These are phyloP conservation scores for Virgularia gustaviana DNA, from an alignment of 92 coral and sea anemone species.

Conservation along the genomic window DNA sequence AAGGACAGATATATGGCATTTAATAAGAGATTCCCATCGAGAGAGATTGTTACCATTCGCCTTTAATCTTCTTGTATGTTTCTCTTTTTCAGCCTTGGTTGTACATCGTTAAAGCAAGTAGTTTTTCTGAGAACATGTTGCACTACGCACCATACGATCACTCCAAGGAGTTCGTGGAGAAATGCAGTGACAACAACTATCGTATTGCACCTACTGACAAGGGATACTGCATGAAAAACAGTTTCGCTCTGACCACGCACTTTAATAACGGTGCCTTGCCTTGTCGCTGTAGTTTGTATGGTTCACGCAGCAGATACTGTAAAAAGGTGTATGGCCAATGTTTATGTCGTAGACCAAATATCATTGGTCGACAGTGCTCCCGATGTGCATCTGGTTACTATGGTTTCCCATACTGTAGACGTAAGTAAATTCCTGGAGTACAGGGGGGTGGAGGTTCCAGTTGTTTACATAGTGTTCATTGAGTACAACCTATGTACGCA, in stretches of 20 bases:
- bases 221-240: slow-evolving; percentile 55
- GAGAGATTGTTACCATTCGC: too few relatives aligned
- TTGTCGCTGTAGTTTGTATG: slow-evolving; percentile 68
- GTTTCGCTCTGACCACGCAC: slow-evolving; percentile 69
- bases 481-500: too few relatives aligned
- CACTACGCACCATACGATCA: slow-evolving; percentile 58
- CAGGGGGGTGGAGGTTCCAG: too few relatives aligned
- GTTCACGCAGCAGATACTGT: slow-evolving; percentile 65
- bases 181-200: slow-evolving; percentile 71
- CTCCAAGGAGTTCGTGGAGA: slow-evolving; percentile 57
- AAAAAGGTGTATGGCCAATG: slow-evolving; percentile 85
- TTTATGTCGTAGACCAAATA: slow-evolving; percentile 56
- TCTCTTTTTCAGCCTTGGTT: slow-evolving; percentile 52
- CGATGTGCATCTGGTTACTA: slow-evolving; percentile 70
- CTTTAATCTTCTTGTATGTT: background rate
- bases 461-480: too few relatives aligned
- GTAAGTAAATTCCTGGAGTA: slow-evolving; percentile 66
- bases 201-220: slow-evolving; percentile 48
- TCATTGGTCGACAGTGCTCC: slow-evolving; percentile 79
- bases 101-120: slow-evolving; percentile 56
- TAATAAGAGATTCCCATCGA: too few relatives aligned
- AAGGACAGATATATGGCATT: too few relatives aligned
- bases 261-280: slow-evolving; percentile 61
- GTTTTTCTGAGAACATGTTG: slow-evolving; percentile 56
- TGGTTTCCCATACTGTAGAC: slow-evolving; percentile 83